These are phyloP conservation scores for Eremophila alpestris DNA, from an alignment of 2,797 vertebrate species.

Conservation along the genomic window DNA sequence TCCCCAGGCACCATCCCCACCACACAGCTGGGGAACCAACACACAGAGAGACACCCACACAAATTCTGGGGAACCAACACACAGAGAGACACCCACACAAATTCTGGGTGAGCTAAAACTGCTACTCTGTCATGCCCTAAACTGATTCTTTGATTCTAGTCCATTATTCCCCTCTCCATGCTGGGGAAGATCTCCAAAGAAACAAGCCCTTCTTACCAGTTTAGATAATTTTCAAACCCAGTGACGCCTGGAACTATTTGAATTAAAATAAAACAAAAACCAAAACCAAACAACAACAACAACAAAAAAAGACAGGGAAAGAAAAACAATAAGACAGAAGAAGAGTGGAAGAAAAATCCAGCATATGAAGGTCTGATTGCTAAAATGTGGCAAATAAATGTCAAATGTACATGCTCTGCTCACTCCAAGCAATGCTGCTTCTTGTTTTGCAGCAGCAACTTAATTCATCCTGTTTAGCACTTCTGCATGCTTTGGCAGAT, in stretches of 20 bases:
- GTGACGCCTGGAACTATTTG: neutral
- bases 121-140: neutral
- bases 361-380: neutral
- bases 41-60: fast-evolving
- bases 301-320: neutral
- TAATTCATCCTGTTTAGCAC: slow-evolving; percentile 59
- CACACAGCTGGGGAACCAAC: neutral
- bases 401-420: neutral
- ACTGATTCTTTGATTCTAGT: neutral
- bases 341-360: neutral
- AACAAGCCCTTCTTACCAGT: neutral
- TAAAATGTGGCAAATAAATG: neutral
- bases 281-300: too few species aligned
- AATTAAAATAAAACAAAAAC: neutral
- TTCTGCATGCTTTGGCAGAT: slow-evolving; percentile 71
- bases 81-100: fast-evolving
- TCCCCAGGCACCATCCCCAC: neutral
- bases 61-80: neutral
- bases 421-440: neutral
- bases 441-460: slow-evolving; percentile 4
- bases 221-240: neutral
- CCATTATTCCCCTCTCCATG: neutral
- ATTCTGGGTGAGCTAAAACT: neutral
- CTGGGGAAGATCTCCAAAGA: neutral
- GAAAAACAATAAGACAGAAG: neutral